These are phyloP conservation scores for Berghia stephanieae DNA, from an alignment of 1,140 invertebrate genomes.

Conservation along the genomic window DNA sequence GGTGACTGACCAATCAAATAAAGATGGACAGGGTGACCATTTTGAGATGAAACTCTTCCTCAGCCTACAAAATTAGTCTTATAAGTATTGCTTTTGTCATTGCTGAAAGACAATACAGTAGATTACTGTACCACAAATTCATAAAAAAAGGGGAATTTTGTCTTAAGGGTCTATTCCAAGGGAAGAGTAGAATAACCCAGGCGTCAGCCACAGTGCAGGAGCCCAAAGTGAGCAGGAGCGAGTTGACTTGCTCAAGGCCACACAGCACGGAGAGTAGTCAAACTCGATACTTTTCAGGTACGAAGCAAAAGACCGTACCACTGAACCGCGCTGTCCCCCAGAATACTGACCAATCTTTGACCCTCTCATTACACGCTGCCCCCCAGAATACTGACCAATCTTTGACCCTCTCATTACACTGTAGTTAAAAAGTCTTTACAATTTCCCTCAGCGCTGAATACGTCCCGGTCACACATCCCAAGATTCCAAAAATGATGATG, in stretches of 20 bases:
- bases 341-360: no score
- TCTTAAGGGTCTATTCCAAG: no score
- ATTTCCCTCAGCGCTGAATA: conserved; percentile 49
- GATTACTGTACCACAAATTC: background rate
- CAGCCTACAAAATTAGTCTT: background rate
- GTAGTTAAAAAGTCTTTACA: conserved; percentile 40
- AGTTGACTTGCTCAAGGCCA: no score
- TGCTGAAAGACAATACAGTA: background rate
- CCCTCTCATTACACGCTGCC: background rate
- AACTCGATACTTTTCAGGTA: no score
- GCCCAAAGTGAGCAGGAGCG: no score
- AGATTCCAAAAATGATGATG: conserved; percentile 50
- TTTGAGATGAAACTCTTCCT: background rate
- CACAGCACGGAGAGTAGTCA: no score
- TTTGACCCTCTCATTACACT: background rate
- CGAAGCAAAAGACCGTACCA: no score
- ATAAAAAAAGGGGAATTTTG: background rate
- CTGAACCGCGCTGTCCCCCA: no score
- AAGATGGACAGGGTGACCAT: background rate
- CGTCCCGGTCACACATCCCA: conserved; percentile 61
- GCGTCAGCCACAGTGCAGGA: no score
- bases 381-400: background rate
- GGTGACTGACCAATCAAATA: no score
- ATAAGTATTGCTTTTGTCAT: background rate
- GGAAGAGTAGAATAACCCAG: no score